These are phyloP conservation scores for Euplagia quadripunctaria DNA, from an alignment of 2,888 invertebrate genomes.

Conservation along the genomic window DNA sequence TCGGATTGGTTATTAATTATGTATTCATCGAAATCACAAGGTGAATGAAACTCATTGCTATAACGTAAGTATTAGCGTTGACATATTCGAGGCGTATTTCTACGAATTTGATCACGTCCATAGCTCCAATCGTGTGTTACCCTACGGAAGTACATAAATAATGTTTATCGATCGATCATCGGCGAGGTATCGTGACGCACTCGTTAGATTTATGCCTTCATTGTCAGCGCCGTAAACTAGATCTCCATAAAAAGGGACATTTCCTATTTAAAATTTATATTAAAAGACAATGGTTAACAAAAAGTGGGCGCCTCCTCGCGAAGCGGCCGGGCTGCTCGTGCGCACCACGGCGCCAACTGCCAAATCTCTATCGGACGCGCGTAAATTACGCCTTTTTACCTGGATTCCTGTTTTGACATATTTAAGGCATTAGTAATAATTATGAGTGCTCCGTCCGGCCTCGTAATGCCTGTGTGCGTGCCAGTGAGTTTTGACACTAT, in stretches of 20 bases:
- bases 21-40: constrained; percentile 27
- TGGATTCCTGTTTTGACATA: constrained; percentile 88
- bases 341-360: constrained; percentile 84
- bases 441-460: constrained; percentile 82
- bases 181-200: constrained; percentile 77
- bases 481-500: constrained; percentile 86
- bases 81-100: constrained; percentile 60
- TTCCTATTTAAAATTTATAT: constrained; percentile 88
- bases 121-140: constrained; percentile 67
- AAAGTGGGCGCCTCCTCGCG: constrained; percentile 85
- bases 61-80: constrained; percentile 25
- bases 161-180: constrained; percentile 87
- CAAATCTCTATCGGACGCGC: constrained; percentile 87
- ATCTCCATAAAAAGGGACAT: constrained; percentile 87
- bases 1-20: constrained; percentile 3
- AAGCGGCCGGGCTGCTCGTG: constrained; percentile 66
- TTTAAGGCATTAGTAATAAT: constrained; percentile 88
- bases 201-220: constrained; percentile 86
- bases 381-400: constrained; percentile 88
- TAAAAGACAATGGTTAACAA: constrained; percentile 87
- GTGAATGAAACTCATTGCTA: constrained; percentile 35
- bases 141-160: constrained; percentile 85
- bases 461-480: constrained; percentile 76
- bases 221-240: constrained; percentile 87
- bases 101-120: constrained; percentile 71